Evolutionary conservation across 92 coral and sea anemone genomes (phyloP), one percentile per base, ranked within the genome.

Genomic region (Pocillopora grandis): DNA sequence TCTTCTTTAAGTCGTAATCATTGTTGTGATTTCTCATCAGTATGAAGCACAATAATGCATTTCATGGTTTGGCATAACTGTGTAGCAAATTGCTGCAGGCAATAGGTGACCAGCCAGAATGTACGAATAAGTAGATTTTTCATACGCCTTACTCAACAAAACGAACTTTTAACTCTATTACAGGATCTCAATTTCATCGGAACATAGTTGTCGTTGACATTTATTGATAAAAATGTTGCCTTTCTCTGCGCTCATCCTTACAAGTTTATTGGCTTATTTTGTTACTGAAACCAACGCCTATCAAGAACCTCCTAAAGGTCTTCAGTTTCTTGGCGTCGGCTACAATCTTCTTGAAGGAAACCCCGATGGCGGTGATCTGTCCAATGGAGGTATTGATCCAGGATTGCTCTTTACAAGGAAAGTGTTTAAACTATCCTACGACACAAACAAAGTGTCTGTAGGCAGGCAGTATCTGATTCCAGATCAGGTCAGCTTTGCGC

Each of bases 381-480:
- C 92, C 61, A 86, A 86, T 60, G 92, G 92, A n/a, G 92, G 92
- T 66, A 58, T 89, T 18, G 92, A 89, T 31, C 90, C 92, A 12
- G 92, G 92, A 5, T 84, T 89, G 19, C 82, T 89, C 21, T 71
- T 77, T 56, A 86, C 92, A 12, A 75, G 87, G 35, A 89, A 86
- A 55, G 68, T 89, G 1, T 86, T 89, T 36, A 64, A 86, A 61
- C 89, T 86, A 12, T 49, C 89, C 9, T 86, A 63, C 62, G 71
- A 86, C 6, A 73, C 56, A 9, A 80, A 79, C 86, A 70, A 77
- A 57, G 36, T 52, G 17, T 78, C 77, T 8, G 15, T 62, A 9
- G 83, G 36, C 37, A 49, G 56, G 11, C 16, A 37, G 20, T 78
- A 62, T 13, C 52, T 10, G 17, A 42, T 78, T 9, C 83, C 83